These are phyloP conservation scores for Papilio demoleus DNA, from an alignment of 2,888 invertebrate genomes.

Conservation along the genomic window DNA sequence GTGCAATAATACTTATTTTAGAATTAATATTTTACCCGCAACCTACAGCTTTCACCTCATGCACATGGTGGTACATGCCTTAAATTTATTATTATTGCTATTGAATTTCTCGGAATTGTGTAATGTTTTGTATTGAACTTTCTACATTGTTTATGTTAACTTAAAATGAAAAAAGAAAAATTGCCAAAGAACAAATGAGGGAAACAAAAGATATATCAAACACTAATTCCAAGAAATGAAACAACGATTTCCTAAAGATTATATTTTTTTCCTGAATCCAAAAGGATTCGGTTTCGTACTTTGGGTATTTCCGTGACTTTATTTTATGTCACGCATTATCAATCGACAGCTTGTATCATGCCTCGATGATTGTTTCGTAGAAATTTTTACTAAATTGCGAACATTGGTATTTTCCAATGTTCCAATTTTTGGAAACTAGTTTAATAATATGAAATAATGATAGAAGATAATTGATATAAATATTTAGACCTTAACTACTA, in stretches of 20 bases:
- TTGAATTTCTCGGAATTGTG: constrained; percentile 22
- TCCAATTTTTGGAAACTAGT: too few species aligned
- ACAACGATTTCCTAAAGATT: not conserved
- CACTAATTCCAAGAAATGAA: not conserved
- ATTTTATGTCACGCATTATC: not conserved
- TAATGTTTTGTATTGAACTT: constrained; percentile 23
- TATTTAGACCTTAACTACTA: too few species aligned
- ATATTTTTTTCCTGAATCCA: constrained; percentile 4
- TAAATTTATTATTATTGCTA: constrained; percentile 29
- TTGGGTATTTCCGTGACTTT: not conserved
- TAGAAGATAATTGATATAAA: too few species aligned
- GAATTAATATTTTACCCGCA: constrained; percentile 23
- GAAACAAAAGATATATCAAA: too few species aligned
- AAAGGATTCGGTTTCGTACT: not conserved
- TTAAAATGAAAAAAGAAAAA: too few species aligned
- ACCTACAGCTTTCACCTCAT: constrained; percentile 23
- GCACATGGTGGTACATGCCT: constrained; percentile 16
- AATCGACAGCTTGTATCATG: not conserved
- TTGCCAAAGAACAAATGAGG: too few species aligned
- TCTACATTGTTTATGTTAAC: constrained; percentile 39
- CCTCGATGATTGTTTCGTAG: not conserved
- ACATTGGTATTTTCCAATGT: too few species aligned
- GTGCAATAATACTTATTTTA: constrained; percentile 33
- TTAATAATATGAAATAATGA: too few species aligned
- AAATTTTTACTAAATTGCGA: not conserved